These are phyloP conservation scores for Macropodus opercularis DNA, from an alignment of 2,797 vertebrate genomes.

Conservation along the genomic window DNA sequence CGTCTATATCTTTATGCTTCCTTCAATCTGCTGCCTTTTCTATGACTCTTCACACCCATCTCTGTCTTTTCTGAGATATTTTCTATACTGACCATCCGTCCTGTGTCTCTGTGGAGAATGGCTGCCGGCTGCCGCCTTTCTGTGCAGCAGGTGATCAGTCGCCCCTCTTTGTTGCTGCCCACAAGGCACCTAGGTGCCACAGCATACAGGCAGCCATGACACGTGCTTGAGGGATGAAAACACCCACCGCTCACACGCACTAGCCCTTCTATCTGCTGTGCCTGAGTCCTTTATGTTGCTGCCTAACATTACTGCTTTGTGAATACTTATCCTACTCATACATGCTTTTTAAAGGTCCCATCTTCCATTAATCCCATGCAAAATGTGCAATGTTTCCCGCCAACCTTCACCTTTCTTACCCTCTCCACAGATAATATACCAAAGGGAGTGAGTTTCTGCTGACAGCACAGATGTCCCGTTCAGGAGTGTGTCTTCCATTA, in stretches of 20 bases:
- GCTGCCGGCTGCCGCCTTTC: slow-evolving; percentile 43
- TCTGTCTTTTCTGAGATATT: background rate
- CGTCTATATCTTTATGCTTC: background rate
- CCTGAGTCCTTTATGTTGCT: slow-evolving; percentile 2
- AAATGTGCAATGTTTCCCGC: too few species aligned
- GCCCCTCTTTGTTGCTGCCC: slow-evolving; percentile 36
- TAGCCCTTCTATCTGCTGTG: background rate
- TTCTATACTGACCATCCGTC: too few species aligned
- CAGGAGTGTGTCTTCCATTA: too few species aligned
- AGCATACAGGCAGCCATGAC: slow-evolving; percentile 51
- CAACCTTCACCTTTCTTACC: too few species aligned
- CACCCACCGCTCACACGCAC: background rate
- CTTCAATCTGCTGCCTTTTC: background rate
- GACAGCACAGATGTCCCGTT: too few species aligned
- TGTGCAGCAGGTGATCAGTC: slow-evolving; percentile 64
- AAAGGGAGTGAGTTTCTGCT: too few species aligned
- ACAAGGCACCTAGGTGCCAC: slow-evolving; percentile 44
- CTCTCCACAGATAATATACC: too few species aligned
- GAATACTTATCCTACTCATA: background rate
- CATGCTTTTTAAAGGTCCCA: too few species aligned
- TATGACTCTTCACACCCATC: background rate
- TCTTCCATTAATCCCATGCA: too few species aligned
- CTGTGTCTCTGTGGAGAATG: slow-evolving; percentile 34
- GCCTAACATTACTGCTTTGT: background rate
- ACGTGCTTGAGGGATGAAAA: slow-evolving; percentile 48